Evolutionary conservation across 2,888 invertebrate species (phyloP).

Genomic region (Pteria penguin): DNA sequence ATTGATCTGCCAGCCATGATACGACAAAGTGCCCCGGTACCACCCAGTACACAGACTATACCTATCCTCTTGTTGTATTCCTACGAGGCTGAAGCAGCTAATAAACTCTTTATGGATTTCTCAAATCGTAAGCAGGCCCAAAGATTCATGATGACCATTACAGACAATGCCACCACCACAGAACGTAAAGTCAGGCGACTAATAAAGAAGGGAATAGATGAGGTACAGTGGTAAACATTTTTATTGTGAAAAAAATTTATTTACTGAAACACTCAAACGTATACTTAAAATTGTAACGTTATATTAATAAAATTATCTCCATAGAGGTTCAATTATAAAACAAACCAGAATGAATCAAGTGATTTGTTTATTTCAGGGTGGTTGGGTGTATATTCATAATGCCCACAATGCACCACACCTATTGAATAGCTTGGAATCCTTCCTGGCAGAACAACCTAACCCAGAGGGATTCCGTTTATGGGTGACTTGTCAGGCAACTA

Average conservation of each 20-base stretch:
- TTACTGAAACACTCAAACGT: too few species aligned
- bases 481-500: constrained; percentile 68
- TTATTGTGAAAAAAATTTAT: too few species aligned
- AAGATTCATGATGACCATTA: constrained; percentile 61
- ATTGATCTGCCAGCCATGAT: constrained; percentile 72
- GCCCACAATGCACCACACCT: constrained; percentile 76
- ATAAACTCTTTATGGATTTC: constrained; percentile 74
- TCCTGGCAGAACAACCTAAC: constrained; percentile 67
- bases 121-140: constrained; percentile 71
- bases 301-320: too few species aligned
- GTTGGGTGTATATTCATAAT: constrained; percentile 77
- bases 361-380: too few species aligned
- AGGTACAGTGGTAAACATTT: too few species aligned
- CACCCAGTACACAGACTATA: constrained; percentile 64
- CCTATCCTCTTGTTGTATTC: constrained; percentile 76
- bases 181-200: constrained; percentile 70
- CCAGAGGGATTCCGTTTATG: constrained; percentile 77
- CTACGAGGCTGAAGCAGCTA: constrained; percentile 71
- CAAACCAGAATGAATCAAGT: too few species aligned
- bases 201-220: constrained; percentile 73
- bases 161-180: constrained; percentile 64
- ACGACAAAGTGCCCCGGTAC: constrained; percentile 69
- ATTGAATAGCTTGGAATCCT: constrained; percentile 69
- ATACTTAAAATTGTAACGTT: too few species aligned
- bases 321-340: too few species aligned